Percentiles rank a stretch among this genome's conserved stretches.
phyloP scores from a whole-genome alignment of 1,140 invertebrate genomes.

The Tetragnatha versicolor region DNA sequence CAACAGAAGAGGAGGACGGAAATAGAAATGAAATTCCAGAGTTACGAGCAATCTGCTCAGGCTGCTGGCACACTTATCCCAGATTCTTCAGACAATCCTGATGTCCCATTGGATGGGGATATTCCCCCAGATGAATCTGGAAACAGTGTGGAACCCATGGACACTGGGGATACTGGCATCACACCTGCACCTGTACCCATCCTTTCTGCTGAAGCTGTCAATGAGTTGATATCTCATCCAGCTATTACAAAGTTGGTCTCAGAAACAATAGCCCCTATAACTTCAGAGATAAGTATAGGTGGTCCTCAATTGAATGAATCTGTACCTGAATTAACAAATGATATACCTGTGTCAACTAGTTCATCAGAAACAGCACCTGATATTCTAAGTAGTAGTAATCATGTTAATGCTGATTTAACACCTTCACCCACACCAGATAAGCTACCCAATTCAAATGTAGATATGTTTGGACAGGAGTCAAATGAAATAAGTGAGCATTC shows the following conservation, averaged over 20 bases:
- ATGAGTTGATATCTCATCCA: not conserved
- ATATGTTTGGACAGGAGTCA: too few relatives aligned
- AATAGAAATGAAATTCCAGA: conserved; percentile 44
- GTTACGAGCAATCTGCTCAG: conserved; percentile 32
- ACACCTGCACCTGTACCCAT: not conserved
- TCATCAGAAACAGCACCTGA: too few relatives aligned
- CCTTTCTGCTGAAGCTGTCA: not conserved
- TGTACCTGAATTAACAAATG: too few relatives aligned
- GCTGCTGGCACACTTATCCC: not conserved
- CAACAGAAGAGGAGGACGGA: conserved; percentile 25
- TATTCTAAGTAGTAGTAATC: too few relatives aligned
- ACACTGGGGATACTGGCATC: not conserved
- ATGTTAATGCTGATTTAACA: too few relatives aligned
- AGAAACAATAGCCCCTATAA: not conserved
- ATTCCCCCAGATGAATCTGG: not conserved
- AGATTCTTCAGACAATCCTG: not conserved
- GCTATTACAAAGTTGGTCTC: too few relatives aligned
- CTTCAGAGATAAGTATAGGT: too few relatives aligned
- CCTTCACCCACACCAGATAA: too few relatives aligned
- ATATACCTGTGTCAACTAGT: too few relatives aligned
- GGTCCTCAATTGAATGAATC: too few relatives aligned
- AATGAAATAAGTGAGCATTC: too few relatives aligned
- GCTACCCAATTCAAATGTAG: too few relatives aligned
- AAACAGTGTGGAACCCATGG: not conserved
- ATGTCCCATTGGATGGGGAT: not conserved